A percentile compares a stretch with the other conserved stretches of the same genome.
Conservation (phyloP, 2,113 vertebrate species). For the Pao palembangensis region DNA sequence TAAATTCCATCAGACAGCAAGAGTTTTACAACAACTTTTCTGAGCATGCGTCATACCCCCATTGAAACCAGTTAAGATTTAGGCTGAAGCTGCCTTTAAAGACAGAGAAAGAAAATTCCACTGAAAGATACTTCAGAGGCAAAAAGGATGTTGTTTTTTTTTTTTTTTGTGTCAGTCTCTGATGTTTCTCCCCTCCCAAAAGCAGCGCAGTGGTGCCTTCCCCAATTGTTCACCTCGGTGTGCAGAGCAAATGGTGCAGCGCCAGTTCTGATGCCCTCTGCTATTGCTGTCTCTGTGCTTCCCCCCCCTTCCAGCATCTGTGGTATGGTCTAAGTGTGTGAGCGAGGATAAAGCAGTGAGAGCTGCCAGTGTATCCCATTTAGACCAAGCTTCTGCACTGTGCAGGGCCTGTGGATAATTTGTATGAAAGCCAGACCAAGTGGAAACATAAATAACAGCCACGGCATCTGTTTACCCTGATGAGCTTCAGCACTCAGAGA, state of each 20-base stretch:
- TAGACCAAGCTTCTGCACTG: conserved; percentile 68
- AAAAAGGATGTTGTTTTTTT: too few relatives aligned
- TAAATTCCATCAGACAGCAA: conserved; percentile 10
- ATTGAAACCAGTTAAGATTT: conserved; percentile 19
- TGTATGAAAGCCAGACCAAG: conserved; percentile 76
- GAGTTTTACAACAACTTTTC: background rate
- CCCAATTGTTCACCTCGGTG: conserved; percentile 25
- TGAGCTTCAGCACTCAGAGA: conserved; percentile 65
- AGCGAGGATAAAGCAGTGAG: conserved; percentile 51
- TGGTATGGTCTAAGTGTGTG: conserved; percentile 58
- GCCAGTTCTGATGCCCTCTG: conserved; percentile 41
- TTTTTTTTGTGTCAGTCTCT: conserved; percentile 19
- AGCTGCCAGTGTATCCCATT: conserved; percentile 65
- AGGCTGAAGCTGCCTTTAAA: background rate
- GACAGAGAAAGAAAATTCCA: conserved; percentile 6
- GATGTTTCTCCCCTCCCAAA: conserved; percentile 22
- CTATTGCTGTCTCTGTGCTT: conserved; percentile 50
- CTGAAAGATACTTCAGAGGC: conserved; percentile 8
- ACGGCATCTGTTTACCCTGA: conserved; percentile 76
- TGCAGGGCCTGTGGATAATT: conserved; percentile 76
- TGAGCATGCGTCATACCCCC: too few relatives aligned
- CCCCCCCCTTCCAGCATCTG: conserved; percentile 12
- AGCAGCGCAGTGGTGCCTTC: conserved; percentile 39
- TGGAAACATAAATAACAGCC: conserved; percentile 80
- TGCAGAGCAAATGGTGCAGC: conserved; percentile 48